Base-by-base conservation (phyloP, 2,797 vertebrate species). In the Sylvilagus floridanus region DNA sequence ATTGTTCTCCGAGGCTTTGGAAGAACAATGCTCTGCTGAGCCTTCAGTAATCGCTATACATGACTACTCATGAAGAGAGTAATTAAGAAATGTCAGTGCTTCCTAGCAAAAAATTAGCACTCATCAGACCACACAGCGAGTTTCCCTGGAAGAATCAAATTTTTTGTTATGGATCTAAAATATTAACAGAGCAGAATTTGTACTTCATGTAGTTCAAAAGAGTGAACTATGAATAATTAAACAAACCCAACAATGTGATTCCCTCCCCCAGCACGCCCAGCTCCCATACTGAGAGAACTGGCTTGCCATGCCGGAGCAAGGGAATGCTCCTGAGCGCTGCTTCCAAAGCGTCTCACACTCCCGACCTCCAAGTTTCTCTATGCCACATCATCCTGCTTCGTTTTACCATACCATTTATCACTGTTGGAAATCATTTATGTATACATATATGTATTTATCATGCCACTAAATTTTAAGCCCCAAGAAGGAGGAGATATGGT, bases 21-120 rank as follows among this genome's bases (percentile, higher is more conserved):
- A 95, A 96, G 87, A 97, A 96, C 97, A 97, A 96, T 89, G 93
- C 93, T 91, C 93, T 60, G 93, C 95, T 96, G 97, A 98, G 97
- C 96, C 95, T 93, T 97, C 94, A 89, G 96, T 97, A 97, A 98
- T 98, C 91, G 94, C 97, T 92, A 95, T 93, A 98, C 97, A 97
- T 96, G 98, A 96, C 97, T 98, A 96, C 97, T 97, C 97, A 97
- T 95, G 97, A 98, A 97, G 95, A 97, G 95, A 97, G 96, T 98
- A 98, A 98, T 98, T 98, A 98, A 98, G 98, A 98, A 98, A 98
- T 97, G 97, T 96, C 97, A 98, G 95, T 94, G 96, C 96, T 95
- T 98, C 97, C 97, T 95, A 92, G 97, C 96, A 97, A 97, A 97
- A 98, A 97, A 86, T 63, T 42, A 95, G 37, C 65, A 69, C 83